These are phyloP conservation scores for Cerceris ruficornis DNA, from an alignment of 2,888 invertebrate species.

Conservation along the genomic window DNA sequence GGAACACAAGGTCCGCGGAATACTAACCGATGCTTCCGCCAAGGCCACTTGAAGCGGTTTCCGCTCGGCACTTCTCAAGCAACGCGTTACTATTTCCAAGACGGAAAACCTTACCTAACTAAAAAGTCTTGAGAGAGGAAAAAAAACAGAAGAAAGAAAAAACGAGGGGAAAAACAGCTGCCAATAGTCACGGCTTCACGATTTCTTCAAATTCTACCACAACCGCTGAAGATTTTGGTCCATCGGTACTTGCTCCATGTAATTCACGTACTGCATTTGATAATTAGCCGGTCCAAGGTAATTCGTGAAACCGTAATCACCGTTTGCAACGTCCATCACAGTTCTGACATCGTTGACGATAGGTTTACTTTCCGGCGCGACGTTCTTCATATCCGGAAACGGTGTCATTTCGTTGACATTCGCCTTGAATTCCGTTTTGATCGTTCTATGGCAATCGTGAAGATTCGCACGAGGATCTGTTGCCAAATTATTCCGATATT, in stretches of 20 bases:
- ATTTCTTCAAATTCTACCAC: slow-evolving; percentile 67
- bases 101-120: slow-evolving; percentile 56
- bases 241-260: slow-evolving; percentile 74
- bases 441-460: slow-evolving; percentile 62
- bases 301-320: slow-evolving; percentile 74
- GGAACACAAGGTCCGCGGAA: slow-evolving; percentile 41
- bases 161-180: slow-evolving; percentile 55
- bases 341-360: slow-evolving; percentile 67
- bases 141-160: slow-evolving; percentile 1
- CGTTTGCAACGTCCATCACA: slow-evolving; percentile 64
- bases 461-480: slow-evolving; percentile 55
- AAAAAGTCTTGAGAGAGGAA: slow-evolving; percentile 26
- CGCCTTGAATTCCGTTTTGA: slow-evolving; percentile 72
- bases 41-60: slow-evolving; percentile 74
- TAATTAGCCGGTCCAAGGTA: slow-evolving; percentile 74
- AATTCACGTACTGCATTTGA: slow-evolving; percentile 78
- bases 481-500: slow-evolving; percentile 69
- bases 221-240: slow-evolving; percentile 78
- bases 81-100: slow-evolving; percentile 63
- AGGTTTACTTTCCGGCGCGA: slow-evolving; percentile 55
- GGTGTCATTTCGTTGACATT: slow-evolving; percentile 56
- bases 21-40: slow-evolving; percentile 61
- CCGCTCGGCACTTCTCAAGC: slow-evolving; percentile 67
- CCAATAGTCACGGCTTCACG: slow-evolving; percentile 32
- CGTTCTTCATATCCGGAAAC: slow-evolving; percentile 64